Conservation (phyloP, 2,888 invertebrate species). For the Odontothrips loti region DNA sequence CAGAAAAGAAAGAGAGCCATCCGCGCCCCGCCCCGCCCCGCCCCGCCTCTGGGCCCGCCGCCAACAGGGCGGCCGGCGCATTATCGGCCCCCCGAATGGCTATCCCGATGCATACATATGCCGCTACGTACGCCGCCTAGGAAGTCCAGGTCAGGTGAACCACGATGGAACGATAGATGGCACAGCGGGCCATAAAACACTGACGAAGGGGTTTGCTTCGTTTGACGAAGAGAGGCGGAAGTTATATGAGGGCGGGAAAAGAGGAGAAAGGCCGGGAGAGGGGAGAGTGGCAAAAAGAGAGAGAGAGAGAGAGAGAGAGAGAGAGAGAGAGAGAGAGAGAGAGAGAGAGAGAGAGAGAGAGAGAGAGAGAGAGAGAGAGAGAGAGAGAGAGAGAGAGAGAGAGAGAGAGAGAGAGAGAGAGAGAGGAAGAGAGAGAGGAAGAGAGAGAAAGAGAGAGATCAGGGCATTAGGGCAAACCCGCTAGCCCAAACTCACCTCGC, state of each 20-base stretch:
- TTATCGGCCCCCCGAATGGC: no score
- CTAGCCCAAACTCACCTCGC: conserved; percentile 31
- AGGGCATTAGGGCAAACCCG: conserved; percentile 30
- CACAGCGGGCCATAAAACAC: background rate
- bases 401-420: conserved; percentile 34
- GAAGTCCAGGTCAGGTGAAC: no score
- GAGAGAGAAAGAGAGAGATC: conserved; percentile 28
- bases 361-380: conserved; percentile 37
- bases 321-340: conserved; percentile 40
- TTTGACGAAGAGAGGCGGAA: no score
- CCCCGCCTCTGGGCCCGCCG: background rate
- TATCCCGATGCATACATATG: no score
- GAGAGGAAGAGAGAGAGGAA: conserved; percentile 27
- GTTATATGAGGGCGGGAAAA: no score
- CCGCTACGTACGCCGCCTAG: no score
- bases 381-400: conserved; percentile 39
- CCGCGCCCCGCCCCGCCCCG: background rate
- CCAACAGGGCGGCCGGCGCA: no score
- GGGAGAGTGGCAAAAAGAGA: no score
- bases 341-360: conserved; percentile 39
- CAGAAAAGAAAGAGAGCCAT: background rate
- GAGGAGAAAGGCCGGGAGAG: no score
- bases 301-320: no score
- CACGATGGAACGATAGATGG: no score
- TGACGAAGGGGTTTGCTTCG: no score